Base-by-base conservation (phyloP, 2,797 vertebrate species). In the Triplophysa yarkandensis region DNA sequence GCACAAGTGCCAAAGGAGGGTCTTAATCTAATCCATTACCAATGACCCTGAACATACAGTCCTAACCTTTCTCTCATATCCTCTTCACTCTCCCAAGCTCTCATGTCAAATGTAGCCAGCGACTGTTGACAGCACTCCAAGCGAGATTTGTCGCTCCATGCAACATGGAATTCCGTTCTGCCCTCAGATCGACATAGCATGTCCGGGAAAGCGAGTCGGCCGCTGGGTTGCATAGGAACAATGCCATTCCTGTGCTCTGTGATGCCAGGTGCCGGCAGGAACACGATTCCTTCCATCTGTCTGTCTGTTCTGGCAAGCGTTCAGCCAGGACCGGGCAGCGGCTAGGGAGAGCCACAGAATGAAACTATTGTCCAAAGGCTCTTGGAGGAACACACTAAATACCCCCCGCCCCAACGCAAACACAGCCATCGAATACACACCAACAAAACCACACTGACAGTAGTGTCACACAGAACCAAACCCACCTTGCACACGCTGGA, bases 181-280 rank as follows among this genome's bases (percentile, higher is more conserved):
- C 55, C 57, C 36, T 52, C 34, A 41, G 44, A 76, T 72, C 60
- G 28, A 48, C 54, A 66, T 4, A 30, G 6, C 46, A 4, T 30
- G 50, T 65, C 68, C 48, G 8, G 41, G 71, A 71, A 79, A 69
- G 63, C 78, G 81, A 88, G 89, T 85, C 64, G 68, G 84, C 82
- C 77, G 77, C 86, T 85, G 84, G 87, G 80, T 86, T 81, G 78
- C 86, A 74, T 78, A 80, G 86, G 81, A 90, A 93, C 91, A 93
- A 93, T 92, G 88, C 85, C 91, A 92, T 91, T 92, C 91, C 88
- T 92, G 88, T 92, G 86, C 89, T 90, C 85, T 54, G 81, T 86
- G 88, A 86, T 90, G 75, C 90, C 92, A 92, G 91, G 92, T 92
- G 91, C 91, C 89, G 88, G 86, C 86, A 87, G 90, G 91, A 92